Percentiles rank a stretch among this genome's conserved stretches.
Conservation (phyloP, 2,797 vertebrate species). For the Sebastes minor region DNA sequence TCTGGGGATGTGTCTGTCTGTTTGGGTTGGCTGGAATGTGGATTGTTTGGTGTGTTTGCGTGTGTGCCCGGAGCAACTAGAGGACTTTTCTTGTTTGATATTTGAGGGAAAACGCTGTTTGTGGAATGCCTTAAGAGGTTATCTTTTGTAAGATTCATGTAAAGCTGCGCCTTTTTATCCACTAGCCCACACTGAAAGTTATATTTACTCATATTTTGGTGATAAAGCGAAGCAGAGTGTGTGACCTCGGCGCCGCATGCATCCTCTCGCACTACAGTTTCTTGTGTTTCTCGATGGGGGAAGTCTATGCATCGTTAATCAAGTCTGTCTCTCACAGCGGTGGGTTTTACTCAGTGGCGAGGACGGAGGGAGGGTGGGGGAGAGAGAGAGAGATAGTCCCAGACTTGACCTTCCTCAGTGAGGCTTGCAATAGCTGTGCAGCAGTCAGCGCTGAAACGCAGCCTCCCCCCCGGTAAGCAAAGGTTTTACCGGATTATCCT, state of each 20-base stretch:
- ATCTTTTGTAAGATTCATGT: constrained; percentile 42
- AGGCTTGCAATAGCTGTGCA: constrained; percentile 45
- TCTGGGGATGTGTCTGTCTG: constrained; percentile 33
- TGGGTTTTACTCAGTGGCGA: constrained; percentile 53
- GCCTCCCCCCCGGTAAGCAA: constrained; percentile 16
- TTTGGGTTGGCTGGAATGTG: constrained; percentile 19
- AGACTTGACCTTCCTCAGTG: constrained; percentile 71
- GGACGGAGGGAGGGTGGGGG: constrained; percentile 41
- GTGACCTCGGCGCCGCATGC: constrained; percentile 69
- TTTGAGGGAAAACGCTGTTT: constrained; percentile 26
- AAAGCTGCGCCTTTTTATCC: constrained; percentile 23
- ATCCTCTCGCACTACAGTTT: constrained; percentile 55
- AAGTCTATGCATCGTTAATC: constrained; percentile 77
- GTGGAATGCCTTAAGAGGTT: constrained; percentile 47
- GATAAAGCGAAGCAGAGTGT: constrained; percentile 30
- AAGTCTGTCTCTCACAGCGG: constrained; percentile 76
- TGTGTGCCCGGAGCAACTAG: not conserved
- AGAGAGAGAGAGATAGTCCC: constrained; percentile 45
- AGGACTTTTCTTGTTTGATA: constrained; percentile 17
- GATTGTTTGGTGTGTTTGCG: not conserved
- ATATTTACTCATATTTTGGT: constrained; percentile 54
- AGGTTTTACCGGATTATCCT: constrained; percentile 63
- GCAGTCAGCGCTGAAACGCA: constrained; percentile 38
- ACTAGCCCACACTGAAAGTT: constrained; percentile 28
- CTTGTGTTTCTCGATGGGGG: constrained; percentile 70